Evolutionary conservation across 2,888 invertebrate genomes (phyloP).

Genomic region (Eilema griseolum): DNA sequence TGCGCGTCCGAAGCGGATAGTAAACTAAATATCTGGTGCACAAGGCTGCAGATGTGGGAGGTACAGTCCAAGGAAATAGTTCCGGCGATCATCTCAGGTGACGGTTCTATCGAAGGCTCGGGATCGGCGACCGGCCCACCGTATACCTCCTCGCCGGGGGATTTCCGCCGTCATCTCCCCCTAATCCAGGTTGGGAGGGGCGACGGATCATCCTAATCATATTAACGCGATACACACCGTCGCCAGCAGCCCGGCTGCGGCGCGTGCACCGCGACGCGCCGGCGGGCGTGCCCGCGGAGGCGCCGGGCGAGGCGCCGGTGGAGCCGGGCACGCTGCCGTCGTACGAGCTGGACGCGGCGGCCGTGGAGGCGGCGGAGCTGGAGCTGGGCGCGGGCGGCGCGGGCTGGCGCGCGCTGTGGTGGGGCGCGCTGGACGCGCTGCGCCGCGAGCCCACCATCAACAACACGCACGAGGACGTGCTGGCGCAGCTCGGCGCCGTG

Average conservation of each 20-base stretch:
- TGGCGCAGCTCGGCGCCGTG: slow-evolving; percentile 92
- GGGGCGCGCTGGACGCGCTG: slow-evolving; percentile 78
- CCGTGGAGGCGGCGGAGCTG: slow-evolving; percentile 47
- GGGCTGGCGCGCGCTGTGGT: slow-evolving; percentile 89
- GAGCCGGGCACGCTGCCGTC: slow-evolving; percentile 15
- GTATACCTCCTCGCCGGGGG: too few species aligned
- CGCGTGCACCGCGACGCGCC: slow-evolving; percentile 40
- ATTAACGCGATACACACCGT: neutral
- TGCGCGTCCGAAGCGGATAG: too few species aligned
- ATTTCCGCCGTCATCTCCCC: too few species aligned
- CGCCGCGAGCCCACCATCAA: slow-evolving; percentile 87
- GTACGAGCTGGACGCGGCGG: slow-evolving; percentile 31
- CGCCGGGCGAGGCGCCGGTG: slow-evolving; percentile 10
- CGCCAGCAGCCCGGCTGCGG: slow-evolving; percentile 29
- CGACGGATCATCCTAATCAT: neutral
- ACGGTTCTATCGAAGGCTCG: too few species aligned
- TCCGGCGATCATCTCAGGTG: too few species aligned
- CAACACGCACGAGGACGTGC: slow-evolving; percentile 91
- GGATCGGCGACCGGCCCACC: too few species aligned
- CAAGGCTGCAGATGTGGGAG: too few species aligned
- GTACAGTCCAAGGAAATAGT: too few species aligned
- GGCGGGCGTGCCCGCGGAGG: slow-evolving; percentile 27
- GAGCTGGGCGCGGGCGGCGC: slow-evolving; percentile 66
- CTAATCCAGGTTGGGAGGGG: too few species aligned
- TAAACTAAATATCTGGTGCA: too few species aligned